phyloP scores from a whole-genome alignment of 2,113 vertebrate genomes.

The Dipodomys merriami region DNA sequence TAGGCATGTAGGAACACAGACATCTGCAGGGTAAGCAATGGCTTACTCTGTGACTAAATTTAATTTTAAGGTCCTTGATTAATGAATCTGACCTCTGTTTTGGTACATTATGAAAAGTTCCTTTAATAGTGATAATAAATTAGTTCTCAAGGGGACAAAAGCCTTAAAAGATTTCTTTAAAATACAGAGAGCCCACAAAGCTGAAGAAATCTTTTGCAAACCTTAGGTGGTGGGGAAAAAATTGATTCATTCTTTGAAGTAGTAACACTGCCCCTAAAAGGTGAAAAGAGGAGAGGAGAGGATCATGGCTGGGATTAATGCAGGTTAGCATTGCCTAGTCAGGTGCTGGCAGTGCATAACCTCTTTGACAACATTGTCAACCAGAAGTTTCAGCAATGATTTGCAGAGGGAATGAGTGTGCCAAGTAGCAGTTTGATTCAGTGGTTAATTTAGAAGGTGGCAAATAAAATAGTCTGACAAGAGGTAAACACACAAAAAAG shows the following conservation, averaged over 20 bases:
- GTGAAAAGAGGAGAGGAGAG: background rate
- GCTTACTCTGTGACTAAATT: background rate
- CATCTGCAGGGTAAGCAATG: background rate
- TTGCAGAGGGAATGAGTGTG: slow-evolving; percentile 11
- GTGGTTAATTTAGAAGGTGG: slow-evolving; percentile 70
- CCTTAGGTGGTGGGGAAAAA: background rate
- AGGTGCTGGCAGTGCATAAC: too few species aligned
- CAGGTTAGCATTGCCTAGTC: background rate
- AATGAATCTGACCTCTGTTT: slow-evolving; percentile 13
- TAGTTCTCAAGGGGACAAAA: background rate
- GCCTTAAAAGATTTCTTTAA: slow-evolving; percentile 38
- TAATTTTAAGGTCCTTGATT: slow-evolving; percentile 53
- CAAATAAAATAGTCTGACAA: slow-evolving; percentile 68
- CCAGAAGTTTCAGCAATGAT: background rate
- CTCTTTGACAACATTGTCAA: background rate
- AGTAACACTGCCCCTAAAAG: background rate
- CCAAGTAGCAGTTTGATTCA: slow-evolving; percentile 35
- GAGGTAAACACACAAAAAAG: slow-evolving; percentile 60
- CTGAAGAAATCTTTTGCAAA: background rate
- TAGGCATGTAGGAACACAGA: background rate
- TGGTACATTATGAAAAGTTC: background rate
- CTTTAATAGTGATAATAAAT: background rate
- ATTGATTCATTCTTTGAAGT: background rate
- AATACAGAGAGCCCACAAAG: background rate
- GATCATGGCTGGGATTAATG: background rate